phyloP scores from a whole-genome alignment of 2,113 vertebrate species.

The Fulica atra region DNA sequence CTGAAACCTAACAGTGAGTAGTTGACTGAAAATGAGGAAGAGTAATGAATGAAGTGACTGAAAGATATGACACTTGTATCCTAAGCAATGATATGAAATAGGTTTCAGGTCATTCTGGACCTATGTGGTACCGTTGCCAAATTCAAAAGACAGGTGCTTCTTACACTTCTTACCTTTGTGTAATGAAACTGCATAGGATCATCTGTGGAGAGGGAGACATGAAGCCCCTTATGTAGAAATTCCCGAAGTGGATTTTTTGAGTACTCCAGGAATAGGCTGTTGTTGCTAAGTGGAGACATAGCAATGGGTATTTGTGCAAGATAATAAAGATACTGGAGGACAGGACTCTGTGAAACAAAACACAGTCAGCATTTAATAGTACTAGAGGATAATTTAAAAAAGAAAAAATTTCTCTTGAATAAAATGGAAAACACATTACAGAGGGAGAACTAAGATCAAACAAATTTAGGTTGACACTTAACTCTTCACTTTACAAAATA shows the following conservation, averaged over 20 bases:
- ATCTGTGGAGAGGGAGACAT: constrained; percentile 93
- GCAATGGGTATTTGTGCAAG: constrained; percentile 96
- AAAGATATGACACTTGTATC: background rate
- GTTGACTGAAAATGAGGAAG: constrained; percentile 3
- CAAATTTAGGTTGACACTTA: background rate
- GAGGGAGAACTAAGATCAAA: background rate
- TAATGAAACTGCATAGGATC: constrained; percentile 99
- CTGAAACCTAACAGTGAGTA: constrained; percentile 33
- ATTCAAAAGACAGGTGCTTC: background rate
- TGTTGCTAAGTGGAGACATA: constrained; percentile 99
- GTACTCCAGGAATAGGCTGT: constrained; percentile 96
- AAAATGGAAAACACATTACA: background rate
- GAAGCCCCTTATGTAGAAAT: constrained; percentile 96
- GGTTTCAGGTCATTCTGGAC: background rate
- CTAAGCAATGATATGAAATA: background rate
- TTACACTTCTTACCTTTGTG: constrained; percentile 85
- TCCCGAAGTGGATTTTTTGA: constrained; percentile 95
- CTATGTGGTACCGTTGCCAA: background rate
- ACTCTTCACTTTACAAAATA: background rate
- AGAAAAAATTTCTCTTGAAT: background rate
- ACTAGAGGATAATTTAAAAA: background rate
- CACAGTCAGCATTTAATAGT: background rate
- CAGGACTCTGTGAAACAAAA: constrained; percentile 88
- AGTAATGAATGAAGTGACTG: constrained; percentile 40
- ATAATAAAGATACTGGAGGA: constrained; percentile 97